Percentiles rank a stretch among this genome's conserved stretches.
phyloP scores from a whole-genome alignment of 2,113 vertebrate genomes.

The Pipa parva region DNA sequence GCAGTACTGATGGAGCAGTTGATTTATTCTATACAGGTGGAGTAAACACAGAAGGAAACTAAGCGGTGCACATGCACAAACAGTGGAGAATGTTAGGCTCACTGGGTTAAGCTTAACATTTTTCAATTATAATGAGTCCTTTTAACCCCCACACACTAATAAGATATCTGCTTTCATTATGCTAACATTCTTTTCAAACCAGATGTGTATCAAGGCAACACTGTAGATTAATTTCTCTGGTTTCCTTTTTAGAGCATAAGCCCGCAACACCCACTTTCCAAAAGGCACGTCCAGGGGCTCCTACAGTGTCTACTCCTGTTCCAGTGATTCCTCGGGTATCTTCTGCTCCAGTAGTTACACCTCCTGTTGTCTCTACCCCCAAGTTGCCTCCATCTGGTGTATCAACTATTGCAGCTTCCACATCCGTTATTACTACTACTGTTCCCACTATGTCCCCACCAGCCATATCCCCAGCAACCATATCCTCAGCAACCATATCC shows the following conservation, averaged over 20 bases:
- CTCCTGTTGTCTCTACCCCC: background rate
- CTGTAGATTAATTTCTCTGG: background rate
- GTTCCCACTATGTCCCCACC: too few species aligned
- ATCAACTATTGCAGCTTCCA: conserved; percentile 2
- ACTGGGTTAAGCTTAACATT: too few species aligned
- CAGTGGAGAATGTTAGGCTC: too few species aligned
- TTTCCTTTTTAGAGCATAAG: conserved; percentile 58
- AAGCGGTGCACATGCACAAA: too few species aligned
- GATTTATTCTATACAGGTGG: too few species aligned
- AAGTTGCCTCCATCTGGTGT: conserved; percentile 22
- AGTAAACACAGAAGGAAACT: too few species aligned
- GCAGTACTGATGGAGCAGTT: too few species aligned
- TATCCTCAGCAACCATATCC: conserved; percentile 50
- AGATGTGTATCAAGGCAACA: background rate
- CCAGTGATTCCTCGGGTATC: conserved; percentile 40
- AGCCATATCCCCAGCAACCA: conserved; percentile 44
- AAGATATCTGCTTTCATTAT: too few species aligned
- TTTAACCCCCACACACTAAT: too few species aligned
- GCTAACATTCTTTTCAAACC: too few species aligned
- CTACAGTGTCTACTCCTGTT: conserved; percentile 46
- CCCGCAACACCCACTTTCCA: conserved; percentile 42
- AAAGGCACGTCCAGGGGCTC: background rate
- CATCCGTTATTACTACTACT: conserved; percentile 4
- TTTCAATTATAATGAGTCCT: too few species aligned
- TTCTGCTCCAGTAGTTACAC: background rate